Conservation (phyloP, 2,113 vertebrate genomes). For the Phaethornis superciliosus region DNA sequence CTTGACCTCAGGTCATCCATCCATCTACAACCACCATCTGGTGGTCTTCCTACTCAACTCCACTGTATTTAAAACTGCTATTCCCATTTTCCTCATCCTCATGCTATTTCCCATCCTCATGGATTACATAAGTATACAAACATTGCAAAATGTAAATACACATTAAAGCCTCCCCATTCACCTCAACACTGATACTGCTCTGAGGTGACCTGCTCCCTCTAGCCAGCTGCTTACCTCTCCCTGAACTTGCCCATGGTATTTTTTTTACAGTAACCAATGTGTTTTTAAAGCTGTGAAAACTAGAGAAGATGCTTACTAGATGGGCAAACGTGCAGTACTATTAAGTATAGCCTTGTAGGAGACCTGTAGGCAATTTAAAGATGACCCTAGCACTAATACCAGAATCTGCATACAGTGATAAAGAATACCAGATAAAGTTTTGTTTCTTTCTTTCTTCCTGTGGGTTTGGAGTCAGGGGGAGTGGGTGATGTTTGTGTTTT, state of each 20-base stretch:
- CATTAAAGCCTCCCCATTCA: not conserved
- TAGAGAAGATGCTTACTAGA: not conserved
- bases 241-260: not conserved
- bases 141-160: not conserved
- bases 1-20: not conserved
- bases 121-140: not conserved
- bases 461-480: not conserved
- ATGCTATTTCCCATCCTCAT: too few species aligned
- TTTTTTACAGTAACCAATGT: not conserved
- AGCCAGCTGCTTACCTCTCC: not conserved
- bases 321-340: not conserved
- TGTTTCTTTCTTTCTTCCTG: not conserved
- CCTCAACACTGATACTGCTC: not conserved
- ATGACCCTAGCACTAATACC: not conserved
- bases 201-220: not conserved
- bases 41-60: not conserved
- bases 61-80: not conserved
- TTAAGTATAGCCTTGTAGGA: not conserved
- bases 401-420: not conserved
- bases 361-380: not conserved
- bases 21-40: not conserved
- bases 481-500: not conserved
- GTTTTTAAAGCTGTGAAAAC: not conserved
- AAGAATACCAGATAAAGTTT: not conserved
- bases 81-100: not conserved